These are phyloP conservation scores for Heliconius sara DNA, from an alignment of 2,888 invertebrate genomes.

Conservation along the genomic window DNA sequence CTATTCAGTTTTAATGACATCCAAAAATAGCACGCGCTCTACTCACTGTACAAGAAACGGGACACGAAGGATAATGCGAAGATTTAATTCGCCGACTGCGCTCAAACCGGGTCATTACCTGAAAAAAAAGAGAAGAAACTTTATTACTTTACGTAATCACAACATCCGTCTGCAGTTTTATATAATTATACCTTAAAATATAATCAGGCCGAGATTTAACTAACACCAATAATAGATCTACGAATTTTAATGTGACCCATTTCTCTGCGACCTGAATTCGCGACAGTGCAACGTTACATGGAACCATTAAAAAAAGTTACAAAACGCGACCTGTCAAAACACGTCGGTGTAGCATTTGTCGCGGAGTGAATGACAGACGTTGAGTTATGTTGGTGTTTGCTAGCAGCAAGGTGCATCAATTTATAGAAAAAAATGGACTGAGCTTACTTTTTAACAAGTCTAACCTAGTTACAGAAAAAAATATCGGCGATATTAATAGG, in stretches of 20 bases:
- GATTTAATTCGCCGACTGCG: slow-evolving; percentile 49
- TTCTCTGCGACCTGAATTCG: slow-evolving; percentile 77
- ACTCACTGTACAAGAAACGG: slow-evolving; percentile 70
- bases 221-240: slow-evolving; percentile 67
- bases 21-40: slow-evolving; percentile 68
- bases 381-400: slow-evolving; percentile 58
- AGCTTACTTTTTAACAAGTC: slow-evolving; percentile 48
- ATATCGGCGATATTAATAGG: slow-evolving; percentile 1
- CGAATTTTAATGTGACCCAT: slow-evolving; percentile 78
- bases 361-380: slow-evolving; percentile 62
- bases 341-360: slow-evolving; percentile 63
- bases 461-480: slow-evolving; percentile 41
- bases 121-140: slow-evolving; percentile 59
- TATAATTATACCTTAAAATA: slow-evolving; percentile 57
- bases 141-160: slow-evolving; percentile 46
- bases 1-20: slow-evolving; percentile 73
- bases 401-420: slow-evolving; percentile 60
- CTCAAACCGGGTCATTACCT: slow-evolving; percentile 61
- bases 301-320: slow-evolving; percentile 63
- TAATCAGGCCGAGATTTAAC: slow-evolving; percentile 80
- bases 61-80: slow-evolving; percentile 56
- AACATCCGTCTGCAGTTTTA: slow-evolving; percentile 49
- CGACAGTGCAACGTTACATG: slow-evolving; percentile 68
- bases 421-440: slow-evolving; percentile 49
- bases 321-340: slow-evolving; percentile 74